These are phyloP conservation scores for Heptranchias perlo DNA, from an alignment of 2,113 vertebrate species.

Conservation along the genomic window DNA sequence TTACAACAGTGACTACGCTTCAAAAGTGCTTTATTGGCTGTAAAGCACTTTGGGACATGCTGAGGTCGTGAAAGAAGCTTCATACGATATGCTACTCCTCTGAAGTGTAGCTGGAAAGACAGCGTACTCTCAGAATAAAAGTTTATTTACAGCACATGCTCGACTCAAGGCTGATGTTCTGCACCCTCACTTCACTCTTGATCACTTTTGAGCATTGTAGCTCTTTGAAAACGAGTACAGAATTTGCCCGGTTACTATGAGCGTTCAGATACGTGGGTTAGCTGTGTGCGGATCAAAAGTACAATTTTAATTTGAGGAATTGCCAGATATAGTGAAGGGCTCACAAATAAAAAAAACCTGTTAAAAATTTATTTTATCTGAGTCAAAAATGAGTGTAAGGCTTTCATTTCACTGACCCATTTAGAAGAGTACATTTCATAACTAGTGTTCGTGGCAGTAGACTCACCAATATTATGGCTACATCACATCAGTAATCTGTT, in stretches of 20 bases:
- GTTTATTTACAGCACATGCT: neutral
- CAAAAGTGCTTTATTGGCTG: no score
- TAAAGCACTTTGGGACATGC: no score
- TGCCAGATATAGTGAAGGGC: neutral
- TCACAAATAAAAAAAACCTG: neutral
- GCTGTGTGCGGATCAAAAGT: neutral
- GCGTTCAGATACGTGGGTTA: neutral
- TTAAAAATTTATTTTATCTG: neutral
- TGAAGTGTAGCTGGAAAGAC: neutral
- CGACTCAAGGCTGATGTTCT: no score
- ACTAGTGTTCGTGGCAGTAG: neutral
- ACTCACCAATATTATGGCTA: slow-evolving; percentile 6
- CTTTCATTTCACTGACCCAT: neutral
- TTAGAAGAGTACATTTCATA: neutral
- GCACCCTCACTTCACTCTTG: neutral
- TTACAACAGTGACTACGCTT: no score
- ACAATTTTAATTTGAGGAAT: neutral
- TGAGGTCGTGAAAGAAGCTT: no score
- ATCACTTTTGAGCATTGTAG: neutral
- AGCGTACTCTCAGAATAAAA: neutral
- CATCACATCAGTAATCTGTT: neutral
- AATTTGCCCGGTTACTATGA: neutral
- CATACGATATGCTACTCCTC: neutral
- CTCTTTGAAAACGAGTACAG: neutral
- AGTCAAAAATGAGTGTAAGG: neutral